A percentile compares a stretch with the other conserved stretches of the same genome.
phyloP scores from a whole-genome alignment of 2,797 vertebrate genomes.

The Moxostoma hubbsi region DNA sequence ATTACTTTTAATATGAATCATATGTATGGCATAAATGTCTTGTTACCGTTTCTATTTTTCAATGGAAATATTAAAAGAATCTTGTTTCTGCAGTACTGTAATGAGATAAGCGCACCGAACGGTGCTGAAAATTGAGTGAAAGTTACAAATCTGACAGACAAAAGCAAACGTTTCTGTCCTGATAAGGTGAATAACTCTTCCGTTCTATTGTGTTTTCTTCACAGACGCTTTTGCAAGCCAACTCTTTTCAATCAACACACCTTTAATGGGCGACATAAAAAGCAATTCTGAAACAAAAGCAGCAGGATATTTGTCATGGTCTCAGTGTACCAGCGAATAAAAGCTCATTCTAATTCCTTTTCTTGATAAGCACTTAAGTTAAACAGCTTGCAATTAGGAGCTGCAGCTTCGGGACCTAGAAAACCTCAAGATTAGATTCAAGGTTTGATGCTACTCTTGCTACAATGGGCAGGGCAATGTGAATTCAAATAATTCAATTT shows the following conservation, averaged over 20 bases:
- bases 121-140: no score
- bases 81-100: not conserved
- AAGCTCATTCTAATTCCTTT: conserved; percentile 26
- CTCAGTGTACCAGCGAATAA: conserved; percentile 20
- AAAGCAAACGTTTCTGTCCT: not conserved
- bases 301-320: conserved; percentile 10
- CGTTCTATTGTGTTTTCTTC: conserved; percentile 12
- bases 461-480: not conserved
- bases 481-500: no score
- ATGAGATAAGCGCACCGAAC: not conserved
- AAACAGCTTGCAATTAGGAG: conserved; percentile 53
- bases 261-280: conserved; percentile 6
- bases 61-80: not conserved
- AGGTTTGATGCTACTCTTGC: conserved; percentile 6
- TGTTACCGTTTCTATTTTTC: conserved; percentile 20
- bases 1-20: no score
- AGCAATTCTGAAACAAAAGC: conserved; percentile 17
- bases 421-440: conserved; percentile 3
- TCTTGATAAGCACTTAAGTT: conserved; percentile 44
- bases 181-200: conserved; percentile 6
- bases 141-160: not conserved
- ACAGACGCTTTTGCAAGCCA: not conserved
- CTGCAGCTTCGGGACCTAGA: conserved; percentile 27
- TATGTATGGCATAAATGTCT: conserved; percentile 2
- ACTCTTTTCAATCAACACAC: conserved; percentile 36